These are phyloP conservation scores for Agonopterix alstromeriana DNA, from an alignment of 2,888 invertebrate genomes.

Conservation along the genomic window DNA sequence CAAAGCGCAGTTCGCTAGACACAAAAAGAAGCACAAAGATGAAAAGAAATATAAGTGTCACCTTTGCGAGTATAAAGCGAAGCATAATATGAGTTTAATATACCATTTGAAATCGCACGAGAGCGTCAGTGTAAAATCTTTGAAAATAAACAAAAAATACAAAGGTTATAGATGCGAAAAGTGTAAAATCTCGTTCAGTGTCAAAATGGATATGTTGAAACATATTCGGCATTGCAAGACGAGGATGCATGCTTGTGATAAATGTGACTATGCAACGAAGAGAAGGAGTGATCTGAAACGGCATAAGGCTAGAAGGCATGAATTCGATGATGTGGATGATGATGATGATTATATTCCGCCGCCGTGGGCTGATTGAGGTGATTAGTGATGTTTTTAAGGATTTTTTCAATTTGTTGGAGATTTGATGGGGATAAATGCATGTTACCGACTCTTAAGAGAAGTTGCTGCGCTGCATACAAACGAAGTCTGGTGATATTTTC, in stretches of 20 bases:
- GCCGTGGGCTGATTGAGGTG: no score
- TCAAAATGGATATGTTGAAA: slow-evolving; percentile 10
- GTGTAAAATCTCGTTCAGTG: slow-evolving; percentile 15
- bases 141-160: neutral
- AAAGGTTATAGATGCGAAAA: slow-evolving; percentile 16
- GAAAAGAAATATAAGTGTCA: slow-evolving; percentile 43
- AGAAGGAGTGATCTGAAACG: slow-evolving; percentile 31
- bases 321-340: slow-evolving; percentile 9
- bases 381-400: no score
- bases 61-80: slow-evolving; percentile 44
- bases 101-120: slow-evolving; percentile 49
- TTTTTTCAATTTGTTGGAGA: no score
- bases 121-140: neutral
- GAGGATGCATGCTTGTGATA: slow-evolving; percentile 18
- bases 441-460: no score
- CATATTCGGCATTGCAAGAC: neutral
- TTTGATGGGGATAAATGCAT: no score
- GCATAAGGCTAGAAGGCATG: slow-evolving; percentile 26
- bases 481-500: no score
- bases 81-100: slow-evolving; percentile 47
- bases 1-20: slow-evolving; percentile 29
- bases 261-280: slow-evolving; percentile 30
- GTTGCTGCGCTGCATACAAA: no score
- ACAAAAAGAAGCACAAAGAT: slow-evolving; percentile 41
- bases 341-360: slow-evolving; percentile 6